phyloP scores from a whole-genome alignment of 2,113 vertebrate species.

The Cavia aperea region DNA sequence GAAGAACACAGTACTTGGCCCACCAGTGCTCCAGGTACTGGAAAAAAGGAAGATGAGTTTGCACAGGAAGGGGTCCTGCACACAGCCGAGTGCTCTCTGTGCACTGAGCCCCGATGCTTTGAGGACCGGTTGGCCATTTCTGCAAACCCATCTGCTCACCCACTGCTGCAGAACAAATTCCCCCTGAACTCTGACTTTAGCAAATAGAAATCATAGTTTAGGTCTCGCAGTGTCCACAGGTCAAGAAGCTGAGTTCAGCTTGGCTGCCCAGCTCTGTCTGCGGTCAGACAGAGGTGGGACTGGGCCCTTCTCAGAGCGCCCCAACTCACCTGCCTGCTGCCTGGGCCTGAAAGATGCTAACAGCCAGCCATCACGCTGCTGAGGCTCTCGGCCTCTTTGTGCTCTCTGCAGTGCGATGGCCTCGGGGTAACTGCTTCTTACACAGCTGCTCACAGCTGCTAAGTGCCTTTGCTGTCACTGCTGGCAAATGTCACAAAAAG shows the following conservation, averaged over 20 bases:
- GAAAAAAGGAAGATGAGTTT: not conserved
- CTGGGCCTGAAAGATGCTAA: not conserved
- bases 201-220: not conserved
- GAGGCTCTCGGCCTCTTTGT: not conserved
- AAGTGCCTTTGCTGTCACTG: not conserved
- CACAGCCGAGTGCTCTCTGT: fast-evolving
- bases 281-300: not conserved
- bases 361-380: not conserved
- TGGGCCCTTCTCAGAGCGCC: not conserved
- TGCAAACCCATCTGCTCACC: not conserved
- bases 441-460: not conserved
- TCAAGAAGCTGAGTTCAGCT: not conserved
- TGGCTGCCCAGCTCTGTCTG: not conserved
- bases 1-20: not conserved
- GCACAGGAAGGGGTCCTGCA: fast-evolving
- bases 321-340: not conserved
- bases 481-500: not conserved
- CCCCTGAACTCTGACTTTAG: not conserved
- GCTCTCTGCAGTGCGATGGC: not conserved
- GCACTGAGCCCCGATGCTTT: not conserved
- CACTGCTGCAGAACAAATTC: not conserved
- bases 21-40: not conserved
- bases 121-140: not conserved
- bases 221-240: not conserved
- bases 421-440: not conserved